Evolutionary conservation across 2,113 vertebrate genomes (phyloP).

Genomic region (Formicarius rufipectus): DNA sequence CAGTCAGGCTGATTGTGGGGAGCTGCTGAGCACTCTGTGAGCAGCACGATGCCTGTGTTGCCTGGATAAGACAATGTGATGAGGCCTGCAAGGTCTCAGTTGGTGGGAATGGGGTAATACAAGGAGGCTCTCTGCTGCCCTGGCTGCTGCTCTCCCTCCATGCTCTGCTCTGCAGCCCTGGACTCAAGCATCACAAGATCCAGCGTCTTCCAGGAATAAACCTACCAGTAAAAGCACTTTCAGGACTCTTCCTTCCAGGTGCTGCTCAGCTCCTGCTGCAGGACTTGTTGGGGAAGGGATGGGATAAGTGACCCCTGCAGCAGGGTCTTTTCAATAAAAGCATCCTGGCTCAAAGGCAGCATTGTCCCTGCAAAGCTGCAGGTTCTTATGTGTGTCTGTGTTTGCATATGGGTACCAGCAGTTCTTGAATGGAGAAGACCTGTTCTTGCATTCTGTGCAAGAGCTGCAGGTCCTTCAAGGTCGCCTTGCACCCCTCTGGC

Average conservation of each 20-base stretch:
- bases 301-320: not conserved
- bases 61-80: not conserved
- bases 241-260: conserved; percentile 37
- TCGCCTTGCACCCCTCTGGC: fast-evolving
- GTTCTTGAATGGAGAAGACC: not conserved
- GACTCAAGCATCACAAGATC: conserved; percentile 52
- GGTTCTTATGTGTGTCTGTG: not conserved
- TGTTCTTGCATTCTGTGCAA: not conserved
- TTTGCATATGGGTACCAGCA: fast-evolving
- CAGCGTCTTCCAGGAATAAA: conserved; percentile 58
- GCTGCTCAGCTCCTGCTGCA: conserved; percentile 23
- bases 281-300: not conserved
- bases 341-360: conserved; percentile 44
- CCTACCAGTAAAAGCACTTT: conserved; percentile 53
- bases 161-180: not conserved
- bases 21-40: not conserved
- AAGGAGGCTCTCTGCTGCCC: not conserved
- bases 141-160: not conserved
- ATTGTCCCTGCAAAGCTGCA: not conserved
- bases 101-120: not conserved
- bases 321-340: conserved; percentile 63
- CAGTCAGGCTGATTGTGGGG: not conserved
- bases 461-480: not conserved
- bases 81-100: not conserved
- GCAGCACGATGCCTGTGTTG: not conserved